Evolutionary conservation across 1,140 invertebrate genomes (phyloP).

Genomic region (Drosophila santomea): DNA sequence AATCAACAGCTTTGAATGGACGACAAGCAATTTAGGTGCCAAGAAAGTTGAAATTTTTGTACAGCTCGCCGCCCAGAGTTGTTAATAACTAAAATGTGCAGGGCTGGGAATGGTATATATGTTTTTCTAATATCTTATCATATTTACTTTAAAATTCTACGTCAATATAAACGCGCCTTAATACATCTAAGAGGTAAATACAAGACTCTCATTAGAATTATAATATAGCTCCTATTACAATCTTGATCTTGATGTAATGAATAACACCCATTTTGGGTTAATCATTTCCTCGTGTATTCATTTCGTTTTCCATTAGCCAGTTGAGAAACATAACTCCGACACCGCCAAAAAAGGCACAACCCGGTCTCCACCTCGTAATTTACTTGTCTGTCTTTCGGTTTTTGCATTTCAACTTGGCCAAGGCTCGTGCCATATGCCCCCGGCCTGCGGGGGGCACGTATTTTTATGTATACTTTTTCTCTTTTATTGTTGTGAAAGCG

Average conservation of each 20-base stretch:
- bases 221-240: slow-evolving; percentile 1
- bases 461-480: slow-evolving; percentile 31
- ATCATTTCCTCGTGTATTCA: slow-evolving; percentile 24
- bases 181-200: not conserved
- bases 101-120: too few relatives aligned
- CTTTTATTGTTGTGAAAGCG: slow-evolving; percentile 69
- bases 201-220: slow-evolving; percentile 7
- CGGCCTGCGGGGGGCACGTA: too few relatives aligned
- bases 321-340: slow-evolving; percentile 33
- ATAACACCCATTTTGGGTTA: slow-evolving; percentile 14
- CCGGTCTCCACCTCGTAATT: slow-evolving; percentile 32
- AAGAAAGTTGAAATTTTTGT: not conserved
- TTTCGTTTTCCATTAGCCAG: slow-evolving; percentile 33
- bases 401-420: slow-evolving; percentile 71
- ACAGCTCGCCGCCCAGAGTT: not conserved
- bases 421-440: slow-evolving; percentile 69
- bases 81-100: too few relatives aligned
- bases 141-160: not conserved
- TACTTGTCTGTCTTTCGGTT: slow-evolving; percentile 34
- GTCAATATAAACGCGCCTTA: not conserved
- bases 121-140: too few relatives aligned
- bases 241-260: not conserved
- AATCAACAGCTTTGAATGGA: slow-evolving; percentile 14
- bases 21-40: slow-evolving; percentile 15
- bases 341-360: slow-evolving; percentile 40